Percentiles rank a stretch among this genome's conserved stretches.
phyloP scores from a whole-genome alignment of 2,888 invertebrate species.

The Patella depressa region DNA sequence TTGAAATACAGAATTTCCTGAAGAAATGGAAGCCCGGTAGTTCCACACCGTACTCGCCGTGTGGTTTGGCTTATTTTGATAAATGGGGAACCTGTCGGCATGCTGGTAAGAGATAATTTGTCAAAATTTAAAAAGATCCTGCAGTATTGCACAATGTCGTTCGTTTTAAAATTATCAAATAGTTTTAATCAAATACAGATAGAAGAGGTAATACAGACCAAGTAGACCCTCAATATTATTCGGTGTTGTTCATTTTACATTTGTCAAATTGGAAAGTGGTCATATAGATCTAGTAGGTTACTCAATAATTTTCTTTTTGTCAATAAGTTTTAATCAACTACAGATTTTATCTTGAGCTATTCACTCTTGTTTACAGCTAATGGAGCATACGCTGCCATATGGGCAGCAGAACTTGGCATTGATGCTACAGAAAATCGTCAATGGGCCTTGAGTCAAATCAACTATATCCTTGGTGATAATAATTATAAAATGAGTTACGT shows the following conservation, averaged over 20 bases:
- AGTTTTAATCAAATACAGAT: no score
- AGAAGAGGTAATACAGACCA: no score
- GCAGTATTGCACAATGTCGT: no score
- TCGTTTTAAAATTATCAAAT: no score
- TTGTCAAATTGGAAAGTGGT: no score
- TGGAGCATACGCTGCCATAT: slow-evolving; percentile 50
- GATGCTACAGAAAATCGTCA: slow-evolving; percentile 42
- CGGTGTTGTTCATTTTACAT: no score
- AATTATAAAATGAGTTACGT: slow-evolving; percentile 55
- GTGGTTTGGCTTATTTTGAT: slow-evolving; percentile 28
- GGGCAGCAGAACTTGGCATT: slow-evolving; percentile 60
- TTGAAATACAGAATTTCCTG: slow-evolving; percentile 24
- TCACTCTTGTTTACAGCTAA: slow-evolving; percentile 44
- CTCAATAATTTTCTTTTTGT: no score
- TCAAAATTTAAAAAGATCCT: no score
- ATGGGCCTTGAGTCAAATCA: slow-evolving; percentile 61
- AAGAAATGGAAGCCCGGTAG: slow-evolving; percentile 25
- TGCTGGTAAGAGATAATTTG: slow-evolving; percentile 14
- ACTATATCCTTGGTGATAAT: slow-evolving; percentile 63
- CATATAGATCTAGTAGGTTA: no score
- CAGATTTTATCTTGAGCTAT: no score
- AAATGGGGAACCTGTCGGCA: slow-evolving; percentile 36
- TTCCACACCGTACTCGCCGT: slow-evolving; percentile 28
- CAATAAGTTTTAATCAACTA: no score
- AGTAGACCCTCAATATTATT: no score